phyloP scores from a whole-genome alignment of 2,113 vertebrate species.

The Psilopogon haemacephalus region DNA sequence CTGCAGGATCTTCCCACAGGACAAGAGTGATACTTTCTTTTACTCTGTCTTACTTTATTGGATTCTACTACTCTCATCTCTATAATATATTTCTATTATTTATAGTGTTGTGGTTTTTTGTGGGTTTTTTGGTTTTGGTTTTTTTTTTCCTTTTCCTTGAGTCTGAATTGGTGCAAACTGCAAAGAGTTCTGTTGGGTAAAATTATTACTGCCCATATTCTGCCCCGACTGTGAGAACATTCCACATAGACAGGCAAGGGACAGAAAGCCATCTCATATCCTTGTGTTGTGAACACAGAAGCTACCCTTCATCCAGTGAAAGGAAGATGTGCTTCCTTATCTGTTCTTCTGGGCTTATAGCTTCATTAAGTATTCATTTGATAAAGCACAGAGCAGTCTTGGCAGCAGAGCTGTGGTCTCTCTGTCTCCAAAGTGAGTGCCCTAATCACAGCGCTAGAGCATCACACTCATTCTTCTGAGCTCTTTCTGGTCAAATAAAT shows the following conservation, averaged over 20 bases:
- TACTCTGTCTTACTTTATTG: background rate
- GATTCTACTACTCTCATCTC: background rate
- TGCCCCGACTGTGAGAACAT: background rate
- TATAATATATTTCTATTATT: background rate
- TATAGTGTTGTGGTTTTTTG: conserved; percentile 8
- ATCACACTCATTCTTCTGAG: background rate
- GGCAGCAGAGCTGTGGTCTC: background rate
- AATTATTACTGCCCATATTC: background rate
- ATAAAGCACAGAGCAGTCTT: conserved; percentile 34
- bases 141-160: background rate
- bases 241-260: background rate
- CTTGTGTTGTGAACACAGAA: conserved; percentile 12
- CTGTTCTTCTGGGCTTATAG: background rate
- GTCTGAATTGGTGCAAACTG: background rate
- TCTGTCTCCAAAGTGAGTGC: conserved; percentile 7
- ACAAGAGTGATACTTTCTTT: background rate
- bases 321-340: conserved; percentile 19
- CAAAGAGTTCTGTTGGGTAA: background rate
- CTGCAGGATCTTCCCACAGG: background rate
- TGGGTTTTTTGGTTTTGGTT: too few relatives aligned
- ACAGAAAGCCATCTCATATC: conserved; percentile 1
- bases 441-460: background rate
- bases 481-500: conserved; percentile 2
- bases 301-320: background rate
- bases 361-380: conserved; percentile 45